A percentile compares a stretch with the other conserved stretches of the same genome.
These are phyloP conservation scores for Sebastes nivosus DNA, from an alignment of 2,797 vertebrate genomes.

Conservation along the genomic window DNA sequence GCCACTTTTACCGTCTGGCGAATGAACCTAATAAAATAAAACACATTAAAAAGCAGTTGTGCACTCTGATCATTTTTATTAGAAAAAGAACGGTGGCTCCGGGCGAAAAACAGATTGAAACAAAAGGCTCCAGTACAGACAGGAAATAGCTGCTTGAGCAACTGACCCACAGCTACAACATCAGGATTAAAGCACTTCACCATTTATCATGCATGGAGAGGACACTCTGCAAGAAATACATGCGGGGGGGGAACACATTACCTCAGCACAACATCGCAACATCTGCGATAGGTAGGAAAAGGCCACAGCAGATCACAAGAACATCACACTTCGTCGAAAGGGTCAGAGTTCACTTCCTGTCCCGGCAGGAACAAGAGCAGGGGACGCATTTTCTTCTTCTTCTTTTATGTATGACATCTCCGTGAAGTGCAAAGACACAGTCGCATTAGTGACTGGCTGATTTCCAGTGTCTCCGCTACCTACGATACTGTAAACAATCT, in stretches of 20 bases:
- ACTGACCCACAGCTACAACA: constrained; percentile 70
- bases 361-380: constrained; percentile 30
- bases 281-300: constrained; percentile 67
- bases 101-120: constrained; percentile 60
- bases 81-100: constrained; percentile 57
- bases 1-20: background rate
- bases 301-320: constrained; percentile 77
- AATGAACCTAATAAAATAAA: constrained; percentile 47
- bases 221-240: constrained; percentile 51
- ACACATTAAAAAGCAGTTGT: constrained; percentile 25
- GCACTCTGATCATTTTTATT: constrained; percentile 72
- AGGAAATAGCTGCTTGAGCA: constrained; percentile 65
- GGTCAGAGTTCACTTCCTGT: constrained; percentile 59
- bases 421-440: constrained; percentile 69
- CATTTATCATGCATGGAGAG: constrained; percentile 73
- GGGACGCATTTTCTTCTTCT: background rate
- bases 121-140: constrained; percentile 63
- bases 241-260: constrained; percentile 50
- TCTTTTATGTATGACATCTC: constrained; percentile 64
- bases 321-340: constrained; percentile 58
- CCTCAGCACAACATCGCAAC: constrained; percentile 63
- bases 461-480: constrained; percentile 57
- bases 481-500: constrained; percentile 85
- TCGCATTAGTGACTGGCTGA: constrained; percentile 22
- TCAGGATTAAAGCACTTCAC: constrained; percentile 68